phyloP scores from a whole-genome alignment of 2,888 invertebrate genomes.

The Hetaerina titia region DNA sequence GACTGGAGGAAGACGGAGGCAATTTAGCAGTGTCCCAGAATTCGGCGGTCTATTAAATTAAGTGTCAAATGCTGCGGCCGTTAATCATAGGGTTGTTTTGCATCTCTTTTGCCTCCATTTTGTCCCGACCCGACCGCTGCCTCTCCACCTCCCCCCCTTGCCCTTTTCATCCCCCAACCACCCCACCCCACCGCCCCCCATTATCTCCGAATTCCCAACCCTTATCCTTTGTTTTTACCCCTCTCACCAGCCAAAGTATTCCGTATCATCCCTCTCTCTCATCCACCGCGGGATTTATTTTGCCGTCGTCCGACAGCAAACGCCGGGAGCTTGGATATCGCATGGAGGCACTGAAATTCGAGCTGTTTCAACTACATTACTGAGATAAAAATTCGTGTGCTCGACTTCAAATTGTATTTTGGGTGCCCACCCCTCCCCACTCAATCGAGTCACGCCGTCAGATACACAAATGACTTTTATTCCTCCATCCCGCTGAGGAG shows the following conservation, averaged over 20 bases:
- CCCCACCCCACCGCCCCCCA: neutral
- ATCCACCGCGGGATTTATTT: neutral
- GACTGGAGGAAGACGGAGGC: conserved; percentile 50
- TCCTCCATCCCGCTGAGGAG: neutral
- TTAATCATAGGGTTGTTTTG: conserved; percentile 64
- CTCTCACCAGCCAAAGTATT: neutral
- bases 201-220: neutral
- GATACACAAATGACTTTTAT: neutral
- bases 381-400: neutral
- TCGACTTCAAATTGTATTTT: neutral
- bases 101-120: conserved; percentile 53
- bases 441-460: neutral
- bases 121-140: neutral
- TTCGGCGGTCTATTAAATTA: conserved; percentile 67
- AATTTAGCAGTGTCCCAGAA: conserved; percentile 65
- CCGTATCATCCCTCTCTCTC: neutral
- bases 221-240: neutral
- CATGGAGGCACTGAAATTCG: neutral
- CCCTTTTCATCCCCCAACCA: neutral
- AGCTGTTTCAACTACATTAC: neutral
- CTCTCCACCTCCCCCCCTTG: neutral
- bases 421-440: neutral
- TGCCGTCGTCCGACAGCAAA: neutral
- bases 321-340: neutral
- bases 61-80: conserved; percentile 57